Conservation (phyloP, 2,113 vertebrate species). For the Tragelaphus imberbis region DNA sequence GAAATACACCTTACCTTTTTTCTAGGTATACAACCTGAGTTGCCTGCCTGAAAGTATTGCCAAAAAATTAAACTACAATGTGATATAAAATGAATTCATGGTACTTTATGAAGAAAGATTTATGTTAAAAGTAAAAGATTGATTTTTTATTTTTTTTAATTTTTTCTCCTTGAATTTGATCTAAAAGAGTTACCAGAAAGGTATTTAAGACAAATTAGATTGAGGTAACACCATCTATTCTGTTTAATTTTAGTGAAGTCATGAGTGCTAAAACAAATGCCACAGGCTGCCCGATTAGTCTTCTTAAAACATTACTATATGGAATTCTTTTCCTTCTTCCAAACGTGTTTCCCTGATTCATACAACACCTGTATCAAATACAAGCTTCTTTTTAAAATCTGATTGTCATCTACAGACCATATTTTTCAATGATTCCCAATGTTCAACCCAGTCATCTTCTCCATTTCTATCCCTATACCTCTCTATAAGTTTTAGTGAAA, state of each 20-base stretch:
- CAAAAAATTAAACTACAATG: neutral
- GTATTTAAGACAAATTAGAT: neutral
- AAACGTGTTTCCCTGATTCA: neutral
- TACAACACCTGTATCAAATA: neutral
- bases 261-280: neutral
- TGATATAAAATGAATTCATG: neutral
- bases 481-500: neutral
- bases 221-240: neutral
- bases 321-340: neutral
- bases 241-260: constrained; percentile 13
- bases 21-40: neutral
- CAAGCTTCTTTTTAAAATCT: neutral
- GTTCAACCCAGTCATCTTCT: neutral
- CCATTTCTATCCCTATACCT: neutral
- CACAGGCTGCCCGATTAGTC: neutral
- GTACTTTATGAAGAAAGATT: neutral
- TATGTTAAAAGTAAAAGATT: neutral
- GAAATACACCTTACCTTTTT: neutral
- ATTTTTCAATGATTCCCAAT: neutral
- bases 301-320: neutral
- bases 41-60: neutral
- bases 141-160: neutral
- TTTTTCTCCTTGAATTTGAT: constrained; percentile 12
- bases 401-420: neutral
- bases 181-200: neutral